Evolutionary conservation across 2,888 invertebrate species (phyloP), one percentile per base, ranked within the genome.

Genomic region (Teleiodes luculella): DNA sequence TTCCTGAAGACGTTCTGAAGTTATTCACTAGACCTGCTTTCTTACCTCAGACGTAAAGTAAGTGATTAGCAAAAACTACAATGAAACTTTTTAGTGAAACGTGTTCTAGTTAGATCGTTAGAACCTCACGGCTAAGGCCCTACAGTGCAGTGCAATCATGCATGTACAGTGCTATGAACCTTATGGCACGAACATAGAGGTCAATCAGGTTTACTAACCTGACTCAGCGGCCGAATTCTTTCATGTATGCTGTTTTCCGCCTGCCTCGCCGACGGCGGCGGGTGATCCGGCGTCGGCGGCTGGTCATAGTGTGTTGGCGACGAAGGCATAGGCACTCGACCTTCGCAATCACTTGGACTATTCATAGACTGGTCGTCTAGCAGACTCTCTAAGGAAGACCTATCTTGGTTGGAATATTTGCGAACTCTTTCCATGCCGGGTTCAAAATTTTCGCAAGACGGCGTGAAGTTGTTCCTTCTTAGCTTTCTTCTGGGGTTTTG

Each of bases 251-350:
- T 94, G 80, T 93, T 93, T 83, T 96, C 95, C 0, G 98, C 97
- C 66, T 97, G 96, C 69, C 93, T 91, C 3, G 97, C 96, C 8
- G 96, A 94, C 0, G 98, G 98, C 1, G 98, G 97, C 3, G 97
- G 97, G 85, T 97, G 97, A 67, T 97, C 97, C 0, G 97, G 97
- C 10, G 97, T 98, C 8, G 97, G 96, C 10, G 97, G 97, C 82
- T 97, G 97, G 52, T 93, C 92, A 71, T 97, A 97, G 76, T 96
- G 95, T 47, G 96, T 96, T 16, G 97, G 97, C 65, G 96, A 97
- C 66, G 95, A 87, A 0, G 97, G 97, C 20, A 84, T 69, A 77
- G 86, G 90, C 41, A 82, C 83, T 11, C 83, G 83, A 60, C 86
- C 76, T 64, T 90, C 90, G 68, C 86, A 85, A 68, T 90, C 83